Evolutionary conservation across 2,797 vertebrate genomes (phyloP).

Genomic region (Malurus splendens): DNA sequence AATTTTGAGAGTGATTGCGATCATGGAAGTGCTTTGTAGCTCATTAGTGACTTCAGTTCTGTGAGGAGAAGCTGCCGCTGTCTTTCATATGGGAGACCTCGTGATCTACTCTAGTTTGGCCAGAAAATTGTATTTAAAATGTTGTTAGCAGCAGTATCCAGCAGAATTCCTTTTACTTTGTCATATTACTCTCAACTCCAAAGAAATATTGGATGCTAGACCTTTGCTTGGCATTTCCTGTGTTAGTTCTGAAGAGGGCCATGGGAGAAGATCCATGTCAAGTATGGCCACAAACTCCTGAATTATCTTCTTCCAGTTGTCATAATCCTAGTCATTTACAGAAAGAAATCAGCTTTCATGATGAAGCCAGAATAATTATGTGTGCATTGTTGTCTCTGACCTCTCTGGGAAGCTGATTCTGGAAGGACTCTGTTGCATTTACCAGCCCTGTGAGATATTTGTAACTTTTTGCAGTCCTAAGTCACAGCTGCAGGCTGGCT

Average conservation of each 20-base stretch:
- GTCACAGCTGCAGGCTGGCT: neutral
- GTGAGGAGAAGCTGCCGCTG: neutral
- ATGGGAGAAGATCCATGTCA: neutral
- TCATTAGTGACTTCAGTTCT: slow-evolving; percentile 13
- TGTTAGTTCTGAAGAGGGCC: neutral
- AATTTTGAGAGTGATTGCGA: slow-evolving; percentile 2
- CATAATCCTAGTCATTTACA: neutral
- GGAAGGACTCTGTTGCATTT: neutral
- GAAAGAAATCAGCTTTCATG: neutral
- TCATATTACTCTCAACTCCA: neutral
- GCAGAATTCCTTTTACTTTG: neutral
- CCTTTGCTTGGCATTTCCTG: neutral
- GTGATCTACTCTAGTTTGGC: neutral
- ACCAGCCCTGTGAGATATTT: neutral
- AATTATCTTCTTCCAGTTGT: neutral
- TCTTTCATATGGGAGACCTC: neutral
- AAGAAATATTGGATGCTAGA: neutral
- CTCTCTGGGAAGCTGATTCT: neutral
- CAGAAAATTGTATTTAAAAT: neutral
- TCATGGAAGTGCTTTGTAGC: slow-evolving; percentile 14
- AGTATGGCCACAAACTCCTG: neutral
- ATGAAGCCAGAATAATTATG: neutral
- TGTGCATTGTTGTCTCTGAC: neutral
- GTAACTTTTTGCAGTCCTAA: neutral
- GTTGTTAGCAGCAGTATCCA: neutral